Evolutionary conservation across 2,113 vertebrate species (phyloP), one percentile per base, ranked within the genome.

Genomic region (Archilochus colubris): DNA sequence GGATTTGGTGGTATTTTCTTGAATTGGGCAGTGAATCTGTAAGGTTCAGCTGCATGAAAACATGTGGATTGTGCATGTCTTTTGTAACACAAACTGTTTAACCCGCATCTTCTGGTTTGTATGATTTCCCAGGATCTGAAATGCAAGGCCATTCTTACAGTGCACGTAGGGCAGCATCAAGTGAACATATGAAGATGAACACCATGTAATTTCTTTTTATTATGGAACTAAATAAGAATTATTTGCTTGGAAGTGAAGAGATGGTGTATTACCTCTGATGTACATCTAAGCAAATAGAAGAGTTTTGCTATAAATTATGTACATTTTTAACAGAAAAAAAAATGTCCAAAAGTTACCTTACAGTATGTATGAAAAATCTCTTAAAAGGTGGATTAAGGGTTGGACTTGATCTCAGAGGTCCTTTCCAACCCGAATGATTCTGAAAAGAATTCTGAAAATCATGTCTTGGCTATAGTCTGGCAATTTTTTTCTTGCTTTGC

Each of bases 11-110:
- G 11, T 10, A 51, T 59, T 58, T 62, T 54, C n/a, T 31, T 44
- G 30, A 68, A 57, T n/a, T 27, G 12, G 82, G 21, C 5, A 33
- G 1, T 1, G 13, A 79, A 10, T 36, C 40, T 62, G 1, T 18
- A 88, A 54, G 31, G 33, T 24, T 1, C 0, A 54, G 30, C 6
- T 28, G 36, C 16, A 22, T 6, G 36, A 83, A 58, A 80, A 64
- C 7, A 40, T 0, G 3, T 16, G 18, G 82, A 62, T 0, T 27
- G 14, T 15, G 13, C 3, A 0, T 7, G 12, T 7, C 9, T 59
- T 75, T 23, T 28, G 9, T 16, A 89, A 78, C 3, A 63, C 7
- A 62, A 53, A 40, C 31, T 19, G 13, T 28, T 93, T 50, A 57
- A 17, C 43, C 66, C 43, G 6, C 0, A 75, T 22, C 16, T 57